phyloP scores from a whole-genome alignment of 2,888 invertebrate genomes.

The Kryphioiulus occultus region DNA sequence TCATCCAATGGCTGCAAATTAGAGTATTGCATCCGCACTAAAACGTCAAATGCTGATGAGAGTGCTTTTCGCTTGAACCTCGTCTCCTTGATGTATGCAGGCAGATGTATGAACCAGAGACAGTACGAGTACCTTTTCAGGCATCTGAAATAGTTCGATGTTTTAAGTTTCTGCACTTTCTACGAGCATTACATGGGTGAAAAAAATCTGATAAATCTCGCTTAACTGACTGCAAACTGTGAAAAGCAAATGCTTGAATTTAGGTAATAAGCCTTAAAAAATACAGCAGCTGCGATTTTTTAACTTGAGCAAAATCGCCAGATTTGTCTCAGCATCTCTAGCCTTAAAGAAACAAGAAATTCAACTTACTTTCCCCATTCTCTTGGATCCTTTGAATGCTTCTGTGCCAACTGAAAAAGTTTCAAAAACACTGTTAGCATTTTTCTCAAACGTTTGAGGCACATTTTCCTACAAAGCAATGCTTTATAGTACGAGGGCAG shows the following conservation, averaged over 20 bases:
- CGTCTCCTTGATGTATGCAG: conserved; percentile 76
- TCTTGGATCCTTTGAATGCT: conserved; percentile 74
- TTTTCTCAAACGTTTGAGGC: too few relatives aligned
- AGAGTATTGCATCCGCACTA: conserved; percentile 85
- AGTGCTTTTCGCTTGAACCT: conserved; percentile 79
- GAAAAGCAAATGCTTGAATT: too few relatives aligned
- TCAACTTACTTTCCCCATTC: conserved; percentile 82
- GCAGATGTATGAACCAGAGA: conserved; percentile 94
- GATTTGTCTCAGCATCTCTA: too few relatives aligned
- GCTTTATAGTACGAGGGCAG: too few relatives aligned
- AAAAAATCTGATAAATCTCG: too few relatives aligned
- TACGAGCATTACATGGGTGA: conserved; percentile 25
- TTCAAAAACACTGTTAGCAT: not conserved
- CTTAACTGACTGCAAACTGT: too few relatives aligned
- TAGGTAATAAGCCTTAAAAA: too few relatives aligned
- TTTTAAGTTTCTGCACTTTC: conserved; percentile 35
- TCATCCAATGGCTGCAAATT: conserved; percentile 88
- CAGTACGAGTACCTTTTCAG: conserved; percentile 68
- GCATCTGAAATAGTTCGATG: conserved; percentile 58
- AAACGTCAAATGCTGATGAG: conserved; percentile 82
- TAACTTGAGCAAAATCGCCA: too few relatives aligned
- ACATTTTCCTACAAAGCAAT: too few relatives aligned
- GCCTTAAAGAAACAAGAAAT: conserved; percentile 24
- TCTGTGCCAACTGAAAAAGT: conserved; percentile 66
- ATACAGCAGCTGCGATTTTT: too few relatives aligned